Evolutionary conservation across 2,888 invertebrate species (phyloP), one percentile per base, ranked within the genome.

Genomic region (Orthosia gothica): DNA sequence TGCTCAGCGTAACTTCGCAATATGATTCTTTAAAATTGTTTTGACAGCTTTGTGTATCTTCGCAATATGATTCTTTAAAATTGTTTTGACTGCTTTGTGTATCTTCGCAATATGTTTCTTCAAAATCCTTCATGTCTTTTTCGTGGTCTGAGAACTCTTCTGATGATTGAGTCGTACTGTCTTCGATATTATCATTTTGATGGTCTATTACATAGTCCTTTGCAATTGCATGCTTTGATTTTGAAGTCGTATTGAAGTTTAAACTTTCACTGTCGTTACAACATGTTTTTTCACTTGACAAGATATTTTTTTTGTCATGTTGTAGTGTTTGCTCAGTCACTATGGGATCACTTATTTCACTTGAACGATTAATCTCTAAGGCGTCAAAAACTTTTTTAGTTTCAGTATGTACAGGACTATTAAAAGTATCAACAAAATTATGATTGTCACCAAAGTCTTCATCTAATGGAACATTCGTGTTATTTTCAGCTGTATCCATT

Each of bases 111-210:
- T 23, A 52, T 18, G 32, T 58, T 57, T 67, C 63, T 18, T 54
- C 67, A 54, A 70, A 64, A 54, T 79, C 61, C n/a, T 52, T 75
- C 4, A 71, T 69, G 26, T 69, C 26, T 3, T 26, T 62, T 63
- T 72, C 69, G 12, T 13, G 59, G 23, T 69, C 47, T 23, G 81
- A 63, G 32, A 49, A 9, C 12, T 71, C 69, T 32, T 68, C 70
- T 57, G 52, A 67, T 70, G 74, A 67, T 5, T 61, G 26, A 26
- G 61, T 65, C 1, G 65, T 50, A 59, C 52, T 74, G 12, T 61
- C 57, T 59, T 70, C 67, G 12, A 40, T 32, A 26, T 50, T 68
- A 47, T 70, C 64, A 67, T 64, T 57, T 50, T 23, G 45, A 16
- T 62, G 58, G 52, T 64, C 50, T 12, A 32, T 55, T 3, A 13